Evolutionary conservation across 1,140 invertebrate species (phyloP).

Genomic region (Formica exsecta): DNA sequence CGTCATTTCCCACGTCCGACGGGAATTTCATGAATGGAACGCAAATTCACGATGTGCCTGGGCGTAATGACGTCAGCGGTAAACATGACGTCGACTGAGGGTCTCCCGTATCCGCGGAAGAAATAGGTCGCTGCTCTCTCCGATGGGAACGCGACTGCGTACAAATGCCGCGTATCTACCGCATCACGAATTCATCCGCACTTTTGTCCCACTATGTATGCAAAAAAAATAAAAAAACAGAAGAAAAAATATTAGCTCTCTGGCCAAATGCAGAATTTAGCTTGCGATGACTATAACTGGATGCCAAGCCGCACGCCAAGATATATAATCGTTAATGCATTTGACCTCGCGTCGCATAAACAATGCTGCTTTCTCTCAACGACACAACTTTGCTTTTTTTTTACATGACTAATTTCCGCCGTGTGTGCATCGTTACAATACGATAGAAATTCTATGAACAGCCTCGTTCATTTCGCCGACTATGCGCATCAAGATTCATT

Average conservation of each 20-base stretch:
- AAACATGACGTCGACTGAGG: slow-evolving; percentile 52
- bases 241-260: no score
- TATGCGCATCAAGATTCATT: slow-evolving; percentile 18
- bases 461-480: background rate
- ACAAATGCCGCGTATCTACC: slow-evolving; percentile 1
- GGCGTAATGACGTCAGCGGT: slow-evolving; percentile 46
- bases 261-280: background rate
- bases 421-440: background rate
- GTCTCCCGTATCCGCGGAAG: slow-evolving; percentile 23
- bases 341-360: slow-evolving; percentile 23
- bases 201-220: background rate
- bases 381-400: slow-evolving; percentile 29
- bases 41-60: slow-evolving; percentile 39
- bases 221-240: slow-evolving; percentile 5
- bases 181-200: background rate
- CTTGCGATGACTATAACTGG: slow-evolving; percentile 6
- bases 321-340: slow-evolving; percentile 10
- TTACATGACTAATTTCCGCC: slow-evolving; percentile 52
- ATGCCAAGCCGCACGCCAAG: background rate
- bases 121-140: slow-evolving; percentile 37
- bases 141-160: slow-evolving; percentile 35
- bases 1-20: slow-evolving; percentile 27
- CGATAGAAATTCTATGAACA: slow-evolving; percentile 38
- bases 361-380: slow-evolving; percentile 64
- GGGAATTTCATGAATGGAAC: slow-evolving; percentile 53